These are phyloP conservation scores for Aporophyla lueneburgensis DNA, from an alignment of 2,888 invertebrate species.

Conservation along the genomic window DNA sequence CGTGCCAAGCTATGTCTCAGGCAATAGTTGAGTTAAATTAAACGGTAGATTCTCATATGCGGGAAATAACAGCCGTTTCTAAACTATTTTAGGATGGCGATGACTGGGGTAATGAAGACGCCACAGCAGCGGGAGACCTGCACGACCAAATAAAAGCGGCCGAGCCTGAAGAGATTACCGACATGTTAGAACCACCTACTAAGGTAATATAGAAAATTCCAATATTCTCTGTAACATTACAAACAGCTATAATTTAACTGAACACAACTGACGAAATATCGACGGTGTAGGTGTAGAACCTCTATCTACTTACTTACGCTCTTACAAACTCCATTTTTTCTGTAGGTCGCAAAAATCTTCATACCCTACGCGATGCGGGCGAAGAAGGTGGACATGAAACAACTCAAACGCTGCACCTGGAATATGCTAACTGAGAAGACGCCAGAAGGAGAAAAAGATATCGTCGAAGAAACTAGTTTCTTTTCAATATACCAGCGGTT, in stretches of 20 bases:
- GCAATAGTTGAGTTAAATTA: background rate
- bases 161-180: conserved; percentile 81
- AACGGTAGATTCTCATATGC: background rate
- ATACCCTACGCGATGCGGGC: conserved; percentile 96
- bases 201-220: conserved; percentile 80
- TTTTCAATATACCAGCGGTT: conserved; percentile 90
- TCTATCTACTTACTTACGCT: background rate
- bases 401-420: conserved; percentile 95
- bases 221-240: background rate
- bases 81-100: conserved; percentile 79
- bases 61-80: background rate
- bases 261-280: background rate
- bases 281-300: background rate
- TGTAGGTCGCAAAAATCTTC: conserved; percentile 93
- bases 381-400: conserved; percentile 96
- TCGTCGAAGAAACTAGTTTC: conserved; percentile 89
- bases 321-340: background rate
- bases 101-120: conserved; percentile 87
- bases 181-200: conserved; percentile 93
- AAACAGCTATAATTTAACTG: background rate
- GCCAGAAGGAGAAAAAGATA: conserved; percentile 77
- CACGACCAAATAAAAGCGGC: conserved; percentile 81
- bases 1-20: background rate
- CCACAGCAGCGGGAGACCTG: conserved; percentile 78
- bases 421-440: conserved; percentile 88